phyloP scores from a whole-genome alignment of 1,140 invertebrate species.

The Tenebrio molitor region DNA sequence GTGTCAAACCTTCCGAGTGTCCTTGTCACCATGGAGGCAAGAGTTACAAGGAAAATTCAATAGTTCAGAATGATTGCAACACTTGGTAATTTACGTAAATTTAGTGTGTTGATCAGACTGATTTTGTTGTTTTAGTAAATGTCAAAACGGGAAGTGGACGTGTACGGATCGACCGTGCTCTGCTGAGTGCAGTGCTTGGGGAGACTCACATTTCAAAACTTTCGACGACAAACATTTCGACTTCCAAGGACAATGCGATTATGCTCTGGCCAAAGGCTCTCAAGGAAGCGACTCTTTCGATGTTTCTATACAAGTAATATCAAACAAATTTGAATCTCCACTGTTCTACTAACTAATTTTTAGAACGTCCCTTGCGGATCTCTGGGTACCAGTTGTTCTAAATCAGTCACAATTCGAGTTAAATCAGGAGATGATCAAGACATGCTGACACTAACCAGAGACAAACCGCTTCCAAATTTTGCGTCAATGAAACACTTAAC shows the following conservation, averaged over 20 bases:
- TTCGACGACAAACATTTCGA: constrained; percentile 88
- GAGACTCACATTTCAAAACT: constrained; percentile 89
- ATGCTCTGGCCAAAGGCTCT: constrained; percentile 82
- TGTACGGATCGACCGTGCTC: constrained; percentile 76
- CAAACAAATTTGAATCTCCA: constrained; percentile 9
- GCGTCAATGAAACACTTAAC: constrained; percentile 69
- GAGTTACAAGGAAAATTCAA: constrained; percentile 83
- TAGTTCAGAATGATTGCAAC: constrained; percentile 86
- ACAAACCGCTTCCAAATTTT: constrained; percentile 67
- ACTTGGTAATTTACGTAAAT: constrained; percentile 73
- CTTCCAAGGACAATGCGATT: constrained; percentile 91
- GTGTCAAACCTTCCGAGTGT: constrained; percentile 79
- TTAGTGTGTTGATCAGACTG: not conserved
- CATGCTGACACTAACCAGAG: constrained; percentile 72
- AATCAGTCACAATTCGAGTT: constrained; percentile 79
- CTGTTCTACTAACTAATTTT: constrained; percentile 41
- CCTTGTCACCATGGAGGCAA: constrained; percentile 90
- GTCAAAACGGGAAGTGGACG: constrained; percentile 77
- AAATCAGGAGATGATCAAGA: constrained; percentile 72
- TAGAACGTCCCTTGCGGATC: constrained; percentile 89
- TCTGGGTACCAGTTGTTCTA: constrained; percentile 88
- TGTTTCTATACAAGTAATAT: constrained; percentile 77
- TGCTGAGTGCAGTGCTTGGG: constrained; percentile 84
- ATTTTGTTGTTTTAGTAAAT: constrained; percentile 69
- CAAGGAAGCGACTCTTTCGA: constrained; percentile 76